phyloP scores from a whole-genome alignment of 2,797 vertebrate species.

The Acipenser transmontanus region DNA sequence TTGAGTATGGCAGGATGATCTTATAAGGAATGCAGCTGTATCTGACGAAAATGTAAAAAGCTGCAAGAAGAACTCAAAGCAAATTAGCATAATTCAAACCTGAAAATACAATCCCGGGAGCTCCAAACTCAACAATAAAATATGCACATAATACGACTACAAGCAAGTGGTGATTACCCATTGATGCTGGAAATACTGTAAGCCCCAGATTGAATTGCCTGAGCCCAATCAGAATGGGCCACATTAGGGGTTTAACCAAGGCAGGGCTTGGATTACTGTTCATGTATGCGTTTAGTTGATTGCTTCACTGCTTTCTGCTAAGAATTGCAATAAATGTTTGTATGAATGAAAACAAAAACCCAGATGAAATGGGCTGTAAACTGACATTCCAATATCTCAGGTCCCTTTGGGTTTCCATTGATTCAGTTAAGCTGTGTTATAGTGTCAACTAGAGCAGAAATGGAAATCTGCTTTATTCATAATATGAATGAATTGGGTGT shows the following conservation, averaged over 20 bases:
- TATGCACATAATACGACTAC: not conserved
- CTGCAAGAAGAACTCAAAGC: conserved; percentile 3
- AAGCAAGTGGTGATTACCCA: conserved; percentile 1
- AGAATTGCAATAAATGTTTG: not conserved
- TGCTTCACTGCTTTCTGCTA: not conserved
- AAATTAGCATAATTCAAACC: conserved; percentile 15
- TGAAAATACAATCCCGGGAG: not conserved
- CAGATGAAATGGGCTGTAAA: no score
- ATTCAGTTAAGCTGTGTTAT: not conserved
- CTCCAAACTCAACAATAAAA: not conserved
- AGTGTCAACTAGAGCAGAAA: no score
- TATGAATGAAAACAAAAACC: not conserved
- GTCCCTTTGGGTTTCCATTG: conserved; percentile 19
- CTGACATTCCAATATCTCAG: conserved; percentile 19
- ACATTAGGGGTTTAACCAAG: not conserved
- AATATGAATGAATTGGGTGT: no score
- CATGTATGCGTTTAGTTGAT: not conserved
- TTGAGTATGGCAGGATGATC: conserved; percentile 37
- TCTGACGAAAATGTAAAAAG: conserved; percentile 37
- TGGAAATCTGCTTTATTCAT: no score
- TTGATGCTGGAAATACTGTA: conserved; percentile 7
- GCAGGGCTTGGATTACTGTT: not conserved
- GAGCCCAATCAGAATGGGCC: not conserved
- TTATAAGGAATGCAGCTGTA: conserved; percentile 42
- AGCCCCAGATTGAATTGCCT: conserved; percentile 9